Conservation (phyloP, 35 echinoderm and acorn worm genomes). For the Hemicentrotus pulcherrimus region DNA sequence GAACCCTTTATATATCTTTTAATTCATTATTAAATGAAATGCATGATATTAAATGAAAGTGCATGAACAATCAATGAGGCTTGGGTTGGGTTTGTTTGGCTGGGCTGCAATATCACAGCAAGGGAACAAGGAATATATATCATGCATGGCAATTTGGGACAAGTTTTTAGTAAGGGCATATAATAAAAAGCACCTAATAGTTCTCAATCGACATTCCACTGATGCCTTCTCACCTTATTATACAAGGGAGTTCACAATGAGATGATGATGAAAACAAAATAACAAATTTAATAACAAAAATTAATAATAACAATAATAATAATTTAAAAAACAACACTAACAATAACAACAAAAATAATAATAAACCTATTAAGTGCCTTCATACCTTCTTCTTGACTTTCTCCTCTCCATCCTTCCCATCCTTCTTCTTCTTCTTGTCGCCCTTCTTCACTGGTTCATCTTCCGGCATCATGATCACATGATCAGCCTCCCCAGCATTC, state of each 20-base stretch:
- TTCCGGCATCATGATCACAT: conserved; percentile 87
- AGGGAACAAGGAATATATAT: not conserved
- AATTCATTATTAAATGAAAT: too few relatives aligned
- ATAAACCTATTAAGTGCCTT: too few relatives aligned
- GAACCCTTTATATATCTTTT: too few relatives aligned
- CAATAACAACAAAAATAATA: not conserved
- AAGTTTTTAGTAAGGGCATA: not conserved
- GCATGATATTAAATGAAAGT: not conserved
- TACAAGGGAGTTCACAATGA: not conserved
- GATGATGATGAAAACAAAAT: not conserved
- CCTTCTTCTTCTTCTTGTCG: conserved; percentile 46
- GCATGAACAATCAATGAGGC: not conserved
- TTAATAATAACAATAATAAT: not conserved
- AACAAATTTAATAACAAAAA: not conserved
- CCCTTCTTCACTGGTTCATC: conserved; percentile 55
- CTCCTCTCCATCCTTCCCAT: conserved; percentile 16
- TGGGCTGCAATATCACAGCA: not conserved
- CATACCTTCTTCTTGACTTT: conserved; percentile 62
- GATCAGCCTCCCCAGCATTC: conserved; percentile 74
- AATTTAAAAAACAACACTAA: not conserved
- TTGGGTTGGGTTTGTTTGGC: not conserved
- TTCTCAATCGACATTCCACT: not conserved
- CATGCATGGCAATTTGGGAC: not conserved
- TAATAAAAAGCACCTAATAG: not conserved
- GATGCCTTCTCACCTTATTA: too few relatives aligned